Percentiles rank a stretch among this genome's conserved stretches.
These are phyloP conservation scores for Ciconia stormi DNA, from an alignment of 2,113 vertebrate species.

Conservation along the genomic window DNA sequence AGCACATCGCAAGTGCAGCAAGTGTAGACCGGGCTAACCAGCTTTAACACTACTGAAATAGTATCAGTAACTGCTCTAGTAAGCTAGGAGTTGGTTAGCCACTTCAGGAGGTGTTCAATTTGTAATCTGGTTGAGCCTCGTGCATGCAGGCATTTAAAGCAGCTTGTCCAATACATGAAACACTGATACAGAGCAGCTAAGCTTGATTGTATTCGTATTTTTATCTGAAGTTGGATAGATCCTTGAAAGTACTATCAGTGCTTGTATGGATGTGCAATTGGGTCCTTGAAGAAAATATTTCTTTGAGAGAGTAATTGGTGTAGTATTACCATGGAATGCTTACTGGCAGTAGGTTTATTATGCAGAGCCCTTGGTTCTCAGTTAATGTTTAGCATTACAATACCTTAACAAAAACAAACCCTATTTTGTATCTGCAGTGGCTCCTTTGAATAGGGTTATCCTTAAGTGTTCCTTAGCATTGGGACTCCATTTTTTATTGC, in stretches of 20 bases:
- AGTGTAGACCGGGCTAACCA: fast-evolving
- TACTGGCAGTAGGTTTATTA: background rate
- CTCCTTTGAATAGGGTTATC: background rate
- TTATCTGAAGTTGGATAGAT: background rate
- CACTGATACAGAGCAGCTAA: background rate
- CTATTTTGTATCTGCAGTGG: background rate
- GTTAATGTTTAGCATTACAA: background rate
- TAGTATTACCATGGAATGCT: background rate
- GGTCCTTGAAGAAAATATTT: background rate
- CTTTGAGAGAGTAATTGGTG: background rate
- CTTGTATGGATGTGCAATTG: background rate
- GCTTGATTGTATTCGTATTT: background rate
- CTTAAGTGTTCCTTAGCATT: background rate
- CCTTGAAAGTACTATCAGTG: background rate
- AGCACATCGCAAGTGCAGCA: fast-evolving
- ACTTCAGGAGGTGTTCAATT: background rate
- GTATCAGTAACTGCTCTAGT: background rate
- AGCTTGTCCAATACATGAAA: background rate
- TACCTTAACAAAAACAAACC: background rate
- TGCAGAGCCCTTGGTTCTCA: background rate
- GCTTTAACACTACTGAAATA: background rate
- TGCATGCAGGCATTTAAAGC: background rate
- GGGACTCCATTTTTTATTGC: background rate
- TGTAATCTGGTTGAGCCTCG: background rate
- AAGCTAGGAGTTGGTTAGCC: background rate